phyloP scores from a whole-genome alignment of 2,113 vertebrate species.

The Tragelaphus strepsiceros region DNA sequence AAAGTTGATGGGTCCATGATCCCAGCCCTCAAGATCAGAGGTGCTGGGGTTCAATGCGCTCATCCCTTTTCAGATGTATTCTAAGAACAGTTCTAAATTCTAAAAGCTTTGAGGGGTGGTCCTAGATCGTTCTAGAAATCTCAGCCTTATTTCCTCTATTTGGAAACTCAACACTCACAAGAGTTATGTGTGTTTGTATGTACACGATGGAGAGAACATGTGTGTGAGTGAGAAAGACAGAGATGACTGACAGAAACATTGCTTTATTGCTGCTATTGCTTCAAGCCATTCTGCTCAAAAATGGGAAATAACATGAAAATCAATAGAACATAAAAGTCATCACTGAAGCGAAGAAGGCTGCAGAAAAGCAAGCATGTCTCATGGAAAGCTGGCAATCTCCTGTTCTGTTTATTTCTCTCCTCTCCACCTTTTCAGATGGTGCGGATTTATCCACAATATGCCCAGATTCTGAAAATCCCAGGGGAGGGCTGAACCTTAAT shows the following conservation, averaged over 20 bases:
- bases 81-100: background rate
- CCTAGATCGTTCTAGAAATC: background rate
- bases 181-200: background rate
- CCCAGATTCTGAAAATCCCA: background rate
- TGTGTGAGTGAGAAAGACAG: background rate
- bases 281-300: constrained; percentile 15
- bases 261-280: background rate
- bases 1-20: rapidly evolving
- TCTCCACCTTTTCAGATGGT: background rate
- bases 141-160: background rate
- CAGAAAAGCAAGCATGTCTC: background rate
- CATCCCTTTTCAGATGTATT: background rate
- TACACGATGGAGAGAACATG: background rate
- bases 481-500: background rate
- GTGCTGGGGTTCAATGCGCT: rapidly evolving
- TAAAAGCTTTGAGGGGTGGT: background rate
- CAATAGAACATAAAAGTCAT: constrained; percentile 33
- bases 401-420: background rate
- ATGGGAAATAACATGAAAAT: constrained; percentile 37
- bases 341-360: background rate
- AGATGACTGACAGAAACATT: background rate
- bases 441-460: constrained; percentile 13
- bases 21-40: background rate
- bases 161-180: background rate
- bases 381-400: background rate